phyloP scores from a whole-genome alignment of 30 jellyfish, hydroid and myxozoan genomes.

The Mastigias papua region DNA sequence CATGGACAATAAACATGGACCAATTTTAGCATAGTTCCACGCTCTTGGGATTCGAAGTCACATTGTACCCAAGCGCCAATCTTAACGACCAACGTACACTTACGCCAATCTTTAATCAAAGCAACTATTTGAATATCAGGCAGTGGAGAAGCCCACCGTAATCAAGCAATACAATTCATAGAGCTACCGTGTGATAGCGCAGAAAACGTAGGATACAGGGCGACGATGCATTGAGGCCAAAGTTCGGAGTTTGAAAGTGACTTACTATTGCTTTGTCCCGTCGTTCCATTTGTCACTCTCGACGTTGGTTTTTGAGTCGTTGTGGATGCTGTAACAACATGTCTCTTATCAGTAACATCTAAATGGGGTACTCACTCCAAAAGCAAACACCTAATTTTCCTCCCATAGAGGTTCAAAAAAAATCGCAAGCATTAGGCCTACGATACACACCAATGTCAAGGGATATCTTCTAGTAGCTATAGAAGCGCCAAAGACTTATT shows the following conservation, averaged over 20 bases:
- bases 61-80: too few relatives aligned
- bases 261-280: background rate
- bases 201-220: background rate
- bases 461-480: too few relatives aligned
- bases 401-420: background rate
- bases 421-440: background rate
- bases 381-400: background rate
- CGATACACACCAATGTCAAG: background rate
- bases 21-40: too few relatives aligned
- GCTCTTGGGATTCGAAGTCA: too few relatives aligned
- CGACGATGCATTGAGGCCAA: background rate
- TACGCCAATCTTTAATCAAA: too few relatives aligned
- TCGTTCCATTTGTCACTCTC: background rate
- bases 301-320: constrained; percentile 23
- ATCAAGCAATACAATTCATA: too few relatives aligned
- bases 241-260: background rate
- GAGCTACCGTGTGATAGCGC: too few relatives aligned
- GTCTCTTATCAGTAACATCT: background rate
- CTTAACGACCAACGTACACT: too few relatives aligned
- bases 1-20: too few relatives aligned
- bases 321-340: constrained; percentile 35
- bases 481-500: too few relatives aligned
- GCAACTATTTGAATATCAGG: too few relatives aligned
- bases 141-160: too few relatives aligned
- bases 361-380: background rate